Evolutionary conservation across 2,797 vertebrate genomes (phyloP).

Genomic region (Poeciliopsis gracilis): DNA sequence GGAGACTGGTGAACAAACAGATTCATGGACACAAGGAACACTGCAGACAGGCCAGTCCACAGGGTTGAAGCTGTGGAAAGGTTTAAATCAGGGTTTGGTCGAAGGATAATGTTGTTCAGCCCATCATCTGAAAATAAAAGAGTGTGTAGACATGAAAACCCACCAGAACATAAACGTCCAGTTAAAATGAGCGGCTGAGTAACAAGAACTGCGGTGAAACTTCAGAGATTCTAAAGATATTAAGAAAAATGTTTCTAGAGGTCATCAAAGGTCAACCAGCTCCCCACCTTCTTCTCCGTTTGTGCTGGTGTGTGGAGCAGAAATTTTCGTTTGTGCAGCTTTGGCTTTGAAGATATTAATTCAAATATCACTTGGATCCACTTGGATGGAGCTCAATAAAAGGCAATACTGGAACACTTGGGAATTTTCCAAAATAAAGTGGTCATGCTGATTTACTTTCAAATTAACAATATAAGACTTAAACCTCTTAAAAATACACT

Average conservation of each 20-base stretch:
- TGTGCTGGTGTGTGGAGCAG: no score
- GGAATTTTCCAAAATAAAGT: background rate
- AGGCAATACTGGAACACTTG: background rate
- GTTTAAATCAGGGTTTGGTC: background rate
- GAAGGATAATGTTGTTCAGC: background rate
- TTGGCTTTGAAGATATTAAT: no score
- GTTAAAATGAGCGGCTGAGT: background rate
- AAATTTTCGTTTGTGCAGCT: no score
- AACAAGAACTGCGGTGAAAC: background rate
- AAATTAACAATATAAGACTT: background rate
- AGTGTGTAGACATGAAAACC: background rate
- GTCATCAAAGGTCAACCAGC: no score
- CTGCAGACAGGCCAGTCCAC: background rate
- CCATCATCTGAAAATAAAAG: background rate
- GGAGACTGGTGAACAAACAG: background rate
- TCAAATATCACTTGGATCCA: background rate
- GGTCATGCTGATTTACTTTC: background rate
- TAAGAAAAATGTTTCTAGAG: no score
- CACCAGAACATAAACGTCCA: background rate
- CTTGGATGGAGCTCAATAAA: background rate
- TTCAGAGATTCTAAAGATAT: background rate
- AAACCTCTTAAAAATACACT: background rate
- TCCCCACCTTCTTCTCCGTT: no score
- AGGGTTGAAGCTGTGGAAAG: background rate
- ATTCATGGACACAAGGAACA: background rate